These are phyloP conservation scores for Eptesicus fuscus DNA, from an alignment of 2,113 vertebrate genomes.

Conservation along the genomic window DNA sequence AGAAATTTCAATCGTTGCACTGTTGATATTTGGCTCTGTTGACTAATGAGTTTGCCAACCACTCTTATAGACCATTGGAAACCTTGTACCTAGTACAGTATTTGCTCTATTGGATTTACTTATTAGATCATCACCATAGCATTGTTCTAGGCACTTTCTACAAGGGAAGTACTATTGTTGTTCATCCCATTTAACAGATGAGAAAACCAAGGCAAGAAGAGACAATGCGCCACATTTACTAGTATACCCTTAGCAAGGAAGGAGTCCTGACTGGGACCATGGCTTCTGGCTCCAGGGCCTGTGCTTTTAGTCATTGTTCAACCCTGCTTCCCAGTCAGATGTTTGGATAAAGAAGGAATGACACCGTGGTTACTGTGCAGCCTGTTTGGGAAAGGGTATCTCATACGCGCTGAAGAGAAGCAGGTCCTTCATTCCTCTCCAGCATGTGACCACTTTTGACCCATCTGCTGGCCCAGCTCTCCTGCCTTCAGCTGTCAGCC, in stretches of 20 bases:
- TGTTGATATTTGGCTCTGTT: too few species aligned
- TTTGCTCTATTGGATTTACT: not conserved
- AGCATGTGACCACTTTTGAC: not conserved
- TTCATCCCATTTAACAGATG: not conserved
- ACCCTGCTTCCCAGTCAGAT: not conserved
- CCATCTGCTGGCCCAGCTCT: not conserved
- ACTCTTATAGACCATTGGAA: fast-evolving
- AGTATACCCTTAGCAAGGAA: not conserved
- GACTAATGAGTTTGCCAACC: too few species aligned
- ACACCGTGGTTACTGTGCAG: not conserved
- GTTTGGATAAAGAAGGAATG: not conserved
- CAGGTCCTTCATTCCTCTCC: not conserved
- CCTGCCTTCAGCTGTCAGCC: not conserved
- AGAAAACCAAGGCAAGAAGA: not conserved
- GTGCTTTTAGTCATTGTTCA: not conserved
- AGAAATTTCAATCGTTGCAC: too few species aligned
- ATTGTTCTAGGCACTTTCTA: not conserved
- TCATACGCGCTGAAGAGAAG: not conserved
- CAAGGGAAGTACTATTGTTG: not conserved
- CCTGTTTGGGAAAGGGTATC: not conserved
- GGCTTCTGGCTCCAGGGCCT: not conserved
- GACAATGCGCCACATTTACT: not conserved
- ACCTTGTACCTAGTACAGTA: not conserved
- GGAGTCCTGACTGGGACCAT: not conserved
- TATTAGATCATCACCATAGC: not conserved